A percentile compares a stretch with the other conserved stretches of the same genome.
Evolutionary conservation across 1,140 invertebrate species (phyloP).

Genomic region (Meteorus sp.): DNA sequence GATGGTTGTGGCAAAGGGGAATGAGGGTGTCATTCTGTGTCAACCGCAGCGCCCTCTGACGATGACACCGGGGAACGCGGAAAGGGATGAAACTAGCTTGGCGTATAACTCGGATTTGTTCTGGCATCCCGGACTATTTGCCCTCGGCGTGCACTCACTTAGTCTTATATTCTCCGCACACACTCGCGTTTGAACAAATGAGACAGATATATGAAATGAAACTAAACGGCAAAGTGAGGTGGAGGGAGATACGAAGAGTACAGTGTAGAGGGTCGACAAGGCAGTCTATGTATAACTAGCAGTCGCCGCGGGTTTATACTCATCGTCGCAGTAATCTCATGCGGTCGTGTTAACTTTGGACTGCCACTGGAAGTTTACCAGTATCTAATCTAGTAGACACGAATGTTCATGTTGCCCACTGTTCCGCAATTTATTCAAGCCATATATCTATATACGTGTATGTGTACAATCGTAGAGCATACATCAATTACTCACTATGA

Average conservation of each 20-base stretch:
- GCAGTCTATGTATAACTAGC: too few species aligned
- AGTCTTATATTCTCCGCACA: too few species aligned
- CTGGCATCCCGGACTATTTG: constrained; percentile 34
- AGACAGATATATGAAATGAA: too few species aligned
- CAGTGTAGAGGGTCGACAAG: too few species aligned
- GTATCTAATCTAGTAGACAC: neutral
- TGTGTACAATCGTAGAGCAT: too few species aligned
- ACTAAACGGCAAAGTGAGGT: too few species aligned
- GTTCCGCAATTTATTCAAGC: too few species aligned
- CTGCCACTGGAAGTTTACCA: neutral
- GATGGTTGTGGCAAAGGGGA: constrained; percentile 15
- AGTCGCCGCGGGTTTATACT: neutral
- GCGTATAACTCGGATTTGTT: constrained; percentile 11
- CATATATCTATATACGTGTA: too few species aligned
- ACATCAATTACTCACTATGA: too few species aligned
- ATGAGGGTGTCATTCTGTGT: constrained; percentile 54
- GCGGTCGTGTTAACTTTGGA: neutral
- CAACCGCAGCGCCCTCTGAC: constrained; percentile 58
- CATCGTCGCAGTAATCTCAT: neutral
- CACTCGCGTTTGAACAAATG: too few species aligned
- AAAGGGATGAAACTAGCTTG: constrained; percentile 53
- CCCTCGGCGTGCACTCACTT: neutral
- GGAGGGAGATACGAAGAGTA: too few species aligned
- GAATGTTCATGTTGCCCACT: too few species aligned
- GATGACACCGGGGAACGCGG: constrained; percentile 56